Evolutionary conservation across 2,113 vertebrate genomes (phyloP).

Genomic region (Myocastor coypus): DNA sequence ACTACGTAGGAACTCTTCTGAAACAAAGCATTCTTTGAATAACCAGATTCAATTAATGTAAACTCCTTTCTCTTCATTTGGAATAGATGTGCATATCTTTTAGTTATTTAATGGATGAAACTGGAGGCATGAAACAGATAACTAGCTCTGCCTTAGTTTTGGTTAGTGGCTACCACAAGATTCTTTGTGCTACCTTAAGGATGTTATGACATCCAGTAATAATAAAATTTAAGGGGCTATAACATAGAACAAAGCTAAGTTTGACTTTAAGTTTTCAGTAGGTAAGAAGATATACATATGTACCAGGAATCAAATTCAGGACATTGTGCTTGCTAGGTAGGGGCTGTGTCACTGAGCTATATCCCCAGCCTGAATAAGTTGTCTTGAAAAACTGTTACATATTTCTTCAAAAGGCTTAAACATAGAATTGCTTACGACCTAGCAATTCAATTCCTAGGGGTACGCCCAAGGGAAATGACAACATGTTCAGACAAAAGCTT

Average conservation of each 20-base stretch:
- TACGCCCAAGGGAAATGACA: neutral
- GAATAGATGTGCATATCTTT: neutral
- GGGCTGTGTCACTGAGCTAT: no score
- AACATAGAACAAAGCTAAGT: neutral
- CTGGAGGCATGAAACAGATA: neutral
- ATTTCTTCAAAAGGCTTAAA: neutral
- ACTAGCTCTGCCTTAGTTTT: neutral
- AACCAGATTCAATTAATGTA: constrained; percentile 11
- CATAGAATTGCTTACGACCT: neutral
- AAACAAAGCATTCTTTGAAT: constrained; percentile 23
- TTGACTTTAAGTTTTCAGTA: constrained; percentile 42
- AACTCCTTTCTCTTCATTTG: constrained; percentile 36
- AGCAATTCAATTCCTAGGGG: neutral
- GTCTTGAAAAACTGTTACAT: neutral
- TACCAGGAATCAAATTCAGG: no score
- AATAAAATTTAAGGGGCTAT: neutral
- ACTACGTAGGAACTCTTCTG: neutral
- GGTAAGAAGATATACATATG: no score
- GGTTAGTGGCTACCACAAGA: neutral
- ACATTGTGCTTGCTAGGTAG: no score
- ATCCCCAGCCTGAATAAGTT: neutral
- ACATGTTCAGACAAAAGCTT: constrained; percentile 24
- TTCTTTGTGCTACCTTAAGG: neutral
- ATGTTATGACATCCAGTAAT: constrained; percentile 6
- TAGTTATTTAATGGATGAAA: neutral